Evolutionary conservation across 1,140 invertebrate genomes (phyloP).

Genomic region (Mylabris phalerata): DNA sequence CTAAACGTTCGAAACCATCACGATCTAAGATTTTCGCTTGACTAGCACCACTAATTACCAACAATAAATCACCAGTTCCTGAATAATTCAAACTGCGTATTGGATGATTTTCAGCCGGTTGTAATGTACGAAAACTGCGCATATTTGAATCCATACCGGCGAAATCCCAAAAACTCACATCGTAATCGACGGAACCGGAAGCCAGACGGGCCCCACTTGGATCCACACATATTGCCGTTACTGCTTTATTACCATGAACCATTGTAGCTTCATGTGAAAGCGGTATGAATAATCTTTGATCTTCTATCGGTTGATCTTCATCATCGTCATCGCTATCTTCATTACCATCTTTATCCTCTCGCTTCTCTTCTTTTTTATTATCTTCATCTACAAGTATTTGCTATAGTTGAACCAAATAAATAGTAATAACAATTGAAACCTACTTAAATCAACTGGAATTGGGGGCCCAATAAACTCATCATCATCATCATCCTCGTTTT

Average conservation of each 20-base stretch:
- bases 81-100: constrained; percentile 89
- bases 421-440: not conserved
- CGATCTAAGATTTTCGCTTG: constrained; percentile 92
- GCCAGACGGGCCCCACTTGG: constrained; percentile 87
- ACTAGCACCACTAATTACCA: constrained; percentile 86
- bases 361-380: not conserved
- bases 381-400: constrained; percentile 5
- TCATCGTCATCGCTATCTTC: constrained; percentile 45
- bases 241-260: constrained; percentile 77
- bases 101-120: constrained; percentile 93
- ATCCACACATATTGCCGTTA: constrained; percentile 83
- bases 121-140: constrained; percentile 83
- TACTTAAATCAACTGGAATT: constrained; percentile 39
- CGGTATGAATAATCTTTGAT: constrained; percentile 61
- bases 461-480: constrained; percentile 56
- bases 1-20: constrained; percentile 92
- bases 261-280: constrained; percentile 74
- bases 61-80: constrained; percentile 86
- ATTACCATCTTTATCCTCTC: not conserved
- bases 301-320: constrained; percentile 46
- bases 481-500: constrained; percentile 39
- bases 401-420: not conserved
- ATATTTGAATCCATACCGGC: constrained; percentile 92
- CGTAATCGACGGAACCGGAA: constrained; percentile 88
- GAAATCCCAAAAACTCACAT: constrained; percentile 97